Percentiles rank a stretch among this genome's conserved stretches.
These are phyloP conservation scores for Latrodectus hesperus DNA, from an alignment of 2,888 invertebrate genomes.

Conservation along the genomic window DNA sequence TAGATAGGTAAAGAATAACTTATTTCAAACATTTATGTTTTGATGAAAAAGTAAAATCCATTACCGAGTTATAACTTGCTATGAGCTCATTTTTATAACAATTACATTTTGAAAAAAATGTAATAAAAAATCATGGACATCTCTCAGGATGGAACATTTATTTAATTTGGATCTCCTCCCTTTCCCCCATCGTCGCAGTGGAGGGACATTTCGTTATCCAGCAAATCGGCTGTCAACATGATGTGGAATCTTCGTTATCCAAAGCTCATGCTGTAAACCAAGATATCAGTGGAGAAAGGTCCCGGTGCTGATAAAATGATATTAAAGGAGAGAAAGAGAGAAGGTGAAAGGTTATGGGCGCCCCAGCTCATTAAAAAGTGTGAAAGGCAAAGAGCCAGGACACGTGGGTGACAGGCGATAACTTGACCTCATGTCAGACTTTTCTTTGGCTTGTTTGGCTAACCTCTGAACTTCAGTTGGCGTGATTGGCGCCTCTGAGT, in stretches of 20 bases:
- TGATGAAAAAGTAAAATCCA: too few species aligned
- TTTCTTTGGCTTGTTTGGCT: constrained; percentile 52
- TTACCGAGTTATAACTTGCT: too few species aligned
- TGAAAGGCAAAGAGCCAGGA: constrained; percentile 66
- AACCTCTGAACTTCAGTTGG: constrained; percentile 63
- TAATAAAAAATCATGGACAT: too few species aligned
- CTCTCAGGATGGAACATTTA: background rate
- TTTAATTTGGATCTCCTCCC: constrained; percentile 37
- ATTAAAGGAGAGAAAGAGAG: constrained; percentile 28
- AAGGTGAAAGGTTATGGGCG: constrained; percentile 59
- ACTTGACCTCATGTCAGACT: constrained; percentile 36
- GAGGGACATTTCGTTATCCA: constrained; percentile 6
- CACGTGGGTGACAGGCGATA: constrained; percentile 64
- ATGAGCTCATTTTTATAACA: too few species aligned
- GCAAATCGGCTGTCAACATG: constrained; percentile 65
- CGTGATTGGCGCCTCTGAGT: constrained; percentile 65
- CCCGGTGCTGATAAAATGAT: constrained; percentile 31
- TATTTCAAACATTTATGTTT: too few species aligned
- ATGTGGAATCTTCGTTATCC: constrained; percentile 42
- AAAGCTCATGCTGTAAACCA: constrained; percentile 41
- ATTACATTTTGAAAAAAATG: too few species aligned
- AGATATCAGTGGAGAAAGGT: constrained; percentile 37
- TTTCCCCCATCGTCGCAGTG: too few species aligned
- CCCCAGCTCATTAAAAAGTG: constrained; percentile 65
- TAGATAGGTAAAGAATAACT: too few species aligned